Conservation (phyloP, 2,888 invertebrate species). For the Harpagoxenus sublaevis region DNA sequence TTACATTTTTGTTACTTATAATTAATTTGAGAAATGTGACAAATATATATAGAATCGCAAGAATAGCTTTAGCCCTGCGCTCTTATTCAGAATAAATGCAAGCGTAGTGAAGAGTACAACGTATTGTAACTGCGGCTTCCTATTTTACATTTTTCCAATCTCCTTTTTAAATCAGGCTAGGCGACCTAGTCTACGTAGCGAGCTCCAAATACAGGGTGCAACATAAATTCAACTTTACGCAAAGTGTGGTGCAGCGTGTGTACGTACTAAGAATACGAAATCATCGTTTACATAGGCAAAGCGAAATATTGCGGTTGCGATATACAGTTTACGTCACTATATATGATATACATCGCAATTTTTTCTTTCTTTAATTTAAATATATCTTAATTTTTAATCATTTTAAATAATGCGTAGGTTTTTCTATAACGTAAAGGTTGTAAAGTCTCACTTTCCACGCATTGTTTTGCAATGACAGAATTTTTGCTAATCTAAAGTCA, state of each 20-base stretch:
- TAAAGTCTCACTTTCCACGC: neutral
- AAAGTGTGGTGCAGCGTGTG: conserved; percentile 29
- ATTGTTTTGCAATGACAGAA: neutral
- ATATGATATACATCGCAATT: neutral
- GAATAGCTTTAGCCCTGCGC: neutral
- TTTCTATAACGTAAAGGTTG: too few species aligned
- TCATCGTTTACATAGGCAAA: conserved; percentile 40
- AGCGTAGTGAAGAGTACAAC: conserved; percentile 9
- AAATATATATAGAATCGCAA: neutral
- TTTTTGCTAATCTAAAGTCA: neutral
- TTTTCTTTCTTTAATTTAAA: neutral
- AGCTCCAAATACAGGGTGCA: conserved; percentile 27
- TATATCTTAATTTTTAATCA: neutral
- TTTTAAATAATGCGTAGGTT: neutral
- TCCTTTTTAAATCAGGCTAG: conserved; percentile 45
- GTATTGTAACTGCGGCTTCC: conserved; percentile 41
- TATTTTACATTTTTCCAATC: conserved; percentile 54
- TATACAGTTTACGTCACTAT: conserved; percentile 1
- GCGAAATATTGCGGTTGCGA: conserved; percentile 30
- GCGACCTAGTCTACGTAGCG: conserved; percentile 28
- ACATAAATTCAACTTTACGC: conserved; percentile 51
- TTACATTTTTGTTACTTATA: neutral
- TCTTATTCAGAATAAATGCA: conserved; percentile 19
- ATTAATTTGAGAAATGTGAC: neutral
- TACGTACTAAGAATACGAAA: conserved; percentile 48